Evolutionary conservation across 2,888 invertebrate species (phyloP).

Genomic region (Alitta virens): DNA sequence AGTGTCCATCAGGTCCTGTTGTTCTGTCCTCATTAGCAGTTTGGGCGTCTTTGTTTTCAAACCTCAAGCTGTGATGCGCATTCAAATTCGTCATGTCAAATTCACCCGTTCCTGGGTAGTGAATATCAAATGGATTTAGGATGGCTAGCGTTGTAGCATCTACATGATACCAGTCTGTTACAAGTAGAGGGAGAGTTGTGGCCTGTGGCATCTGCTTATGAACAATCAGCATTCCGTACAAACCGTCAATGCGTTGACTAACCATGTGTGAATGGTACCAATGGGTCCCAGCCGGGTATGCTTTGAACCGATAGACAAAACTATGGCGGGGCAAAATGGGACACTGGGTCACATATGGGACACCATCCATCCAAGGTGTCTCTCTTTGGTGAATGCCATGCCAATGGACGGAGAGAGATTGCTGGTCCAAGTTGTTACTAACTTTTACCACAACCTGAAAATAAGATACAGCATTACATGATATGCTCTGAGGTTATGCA

Average conservation of each 20-base stretch:
- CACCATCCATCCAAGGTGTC: slow-evolving; percentile 11
- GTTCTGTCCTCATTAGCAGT: no score
- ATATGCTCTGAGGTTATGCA: no score
- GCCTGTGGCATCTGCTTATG: not conserved
- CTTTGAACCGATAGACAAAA: slow-evolving; percentile 8
- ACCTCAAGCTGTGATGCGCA: not conserved
- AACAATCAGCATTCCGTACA: slow-evolving; percentile 2
- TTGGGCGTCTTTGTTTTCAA: not conserved
- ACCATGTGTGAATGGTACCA: slow-evolving; percentile 12
- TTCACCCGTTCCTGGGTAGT: slow-evolving; percentile 1
- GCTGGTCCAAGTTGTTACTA: not conserved
- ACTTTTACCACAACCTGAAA: slow-evolving; percentile 6
- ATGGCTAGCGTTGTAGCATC: not conserved
- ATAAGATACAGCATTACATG: no score
- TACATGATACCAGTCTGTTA: slow-evolving; percentile 3
- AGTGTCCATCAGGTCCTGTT: no score
- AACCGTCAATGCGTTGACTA: slow-evolving; percentile 7
- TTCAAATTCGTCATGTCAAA: not conserved
- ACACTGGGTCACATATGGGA: slow-evolving; percentile 12
- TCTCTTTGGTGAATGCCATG: slow-evolving; percentile 7
- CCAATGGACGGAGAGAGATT: slow-evolving; percentile 1
- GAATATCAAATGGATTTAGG: not conserved
- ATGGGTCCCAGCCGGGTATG: slow-evolving; percentile 7
- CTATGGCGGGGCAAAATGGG: slow-evolving; percentile 5
- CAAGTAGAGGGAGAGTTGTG: not conserved